These are phyloP conservation scores for Acanthococcus lagerstroemiae DNA, from an alignment of 2,888 invertebrate species.

Conservation along the genomic window DNA sequence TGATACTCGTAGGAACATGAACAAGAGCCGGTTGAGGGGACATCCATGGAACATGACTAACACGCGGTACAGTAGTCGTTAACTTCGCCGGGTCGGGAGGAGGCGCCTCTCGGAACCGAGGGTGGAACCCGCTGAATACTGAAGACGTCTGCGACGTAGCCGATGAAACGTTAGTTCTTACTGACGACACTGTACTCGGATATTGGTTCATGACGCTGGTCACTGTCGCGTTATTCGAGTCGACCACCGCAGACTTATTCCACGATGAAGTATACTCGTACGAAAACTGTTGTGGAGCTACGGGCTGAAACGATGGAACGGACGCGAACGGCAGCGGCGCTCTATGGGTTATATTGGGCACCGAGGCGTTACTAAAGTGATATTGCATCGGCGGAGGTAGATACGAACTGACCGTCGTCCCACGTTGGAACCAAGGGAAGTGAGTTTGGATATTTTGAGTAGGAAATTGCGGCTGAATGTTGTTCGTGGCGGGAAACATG, in stretches of 20 bases:
- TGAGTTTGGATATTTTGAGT: not conserved
- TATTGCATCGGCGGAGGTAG: not conserved
- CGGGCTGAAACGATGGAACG: not conserved
- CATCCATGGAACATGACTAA: no score
- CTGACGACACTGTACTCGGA: no score
- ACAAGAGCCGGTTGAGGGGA: no score
- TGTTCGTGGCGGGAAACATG: no score
- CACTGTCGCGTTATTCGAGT: not conserved
- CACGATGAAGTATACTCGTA: not conserved
- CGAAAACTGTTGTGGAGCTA: not conserved
- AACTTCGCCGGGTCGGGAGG: no score
- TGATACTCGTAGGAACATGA: no score
- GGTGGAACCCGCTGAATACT: no score
- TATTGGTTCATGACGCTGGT: not conserved
- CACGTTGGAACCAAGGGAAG: not conserved
- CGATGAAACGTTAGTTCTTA: no score
- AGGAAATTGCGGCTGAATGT: not conserved
- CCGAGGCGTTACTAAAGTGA: not conserved
- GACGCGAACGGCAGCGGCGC: not conserved
- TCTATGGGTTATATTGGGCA: not conserved
- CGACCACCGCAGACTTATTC: not conserved
- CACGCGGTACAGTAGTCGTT: no score
- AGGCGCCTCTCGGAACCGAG: no score
- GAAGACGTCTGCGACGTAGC: no score
- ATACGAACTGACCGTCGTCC: not conserved